These are phyloP conservation scores for Protosalanx chinensis DNA, from an alignment of 2,797 vertebrate species.

Conservation along the genomic window DNA sequence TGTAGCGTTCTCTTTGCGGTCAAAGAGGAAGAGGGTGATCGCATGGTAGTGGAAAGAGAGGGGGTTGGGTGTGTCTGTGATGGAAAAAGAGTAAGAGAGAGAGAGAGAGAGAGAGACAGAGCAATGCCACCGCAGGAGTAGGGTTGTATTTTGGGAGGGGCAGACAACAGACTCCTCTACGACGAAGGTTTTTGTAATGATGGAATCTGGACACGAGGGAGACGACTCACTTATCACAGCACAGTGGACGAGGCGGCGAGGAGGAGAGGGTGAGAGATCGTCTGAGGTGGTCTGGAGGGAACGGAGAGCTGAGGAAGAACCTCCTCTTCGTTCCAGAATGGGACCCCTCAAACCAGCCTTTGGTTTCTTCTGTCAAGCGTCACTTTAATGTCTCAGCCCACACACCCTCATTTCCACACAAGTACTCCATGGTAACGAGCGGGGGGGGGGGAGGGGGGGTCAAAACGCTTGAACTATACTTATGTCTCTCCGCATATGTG, in stretches of 20 bases:
- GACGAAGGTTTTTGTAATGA: neutral
- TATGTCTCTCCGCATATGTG: neutral
- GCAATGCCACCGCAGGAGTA: neutral
- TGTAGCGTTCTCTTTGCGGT: neutral
- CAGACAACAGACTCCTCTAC: neutral
- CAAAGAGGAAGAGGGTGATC: neutral
- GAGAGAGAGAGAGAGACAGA: neutral
- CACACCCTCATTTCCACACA: conserved; percentile 24
- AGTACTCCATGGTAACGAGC: conserved; percentile 43
- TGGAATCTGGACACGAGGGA: neutral
- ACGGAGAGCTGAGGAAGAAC: conserved; percentile 1
- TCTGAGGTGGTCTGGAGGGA: conserved; percentile 13
- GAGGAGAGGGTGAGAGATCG: neutral
- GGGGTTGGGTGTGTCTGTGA: neutral
- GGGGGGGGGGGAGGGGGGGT: conserved; percentile 29
- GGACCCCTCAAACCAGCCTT: conserved; percentile 6
- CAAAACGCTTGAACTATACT: neutral
- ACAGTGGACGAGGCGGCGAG: neutral
- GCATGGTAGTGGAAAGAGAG: conserved; percentile 7
- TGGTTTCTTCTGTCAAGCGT: conserved; percentile 19
- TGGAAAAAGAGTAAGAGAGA: neutral
- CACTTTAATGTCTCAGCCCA: conserved; percentile 27
- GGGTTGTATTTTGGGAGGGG: conserved; percentile 7
- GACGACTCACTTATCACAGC: neutral
- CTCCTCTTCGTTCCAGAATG: neutral